Conservation (phyloP, 1,140 invertebrate species). For the Contarinia nasturtii region DNA sequence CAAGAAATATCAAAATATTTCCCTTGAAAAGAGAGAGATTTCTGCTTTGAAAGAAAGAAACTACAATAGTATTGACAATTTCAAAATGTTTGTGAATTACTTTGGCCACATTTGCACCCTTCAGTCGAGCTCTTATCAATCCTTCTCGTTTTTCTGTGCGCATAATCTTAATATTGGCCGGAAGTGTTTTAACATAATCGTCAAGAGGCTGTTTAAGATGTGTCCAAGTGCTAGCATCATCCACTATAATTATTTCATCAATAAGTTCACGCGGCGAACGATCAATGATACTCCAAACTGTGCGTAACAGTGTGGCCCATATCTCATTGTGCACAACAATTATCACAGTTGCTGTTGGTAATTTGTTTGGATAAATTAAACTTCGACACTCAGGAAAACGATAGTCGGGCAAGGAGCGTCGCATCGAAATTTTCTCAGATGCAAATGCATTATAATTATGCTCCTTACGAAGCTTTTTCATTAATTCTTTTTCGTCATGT, state of each 20-base stretch:
- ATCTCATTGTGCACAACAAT: slow-evolving; percentile 82
- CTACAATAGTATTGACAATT: not conserved
- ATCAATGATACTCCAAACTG: slow-evolving; percentile 60
- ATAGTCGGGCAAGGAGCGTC: slow-evolving; percentile 87
- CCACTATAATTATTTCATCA: slow-evolving; percentile 62
- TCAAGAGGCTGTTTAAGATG: slow-evolving; percentile 53
- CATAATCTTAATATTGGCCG: slow-evolving; percentile 36
- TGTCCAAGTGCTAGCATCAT: slow-evolving; percentile 39
- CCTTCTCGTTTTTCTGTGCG: slow-evolving; percentile 42
- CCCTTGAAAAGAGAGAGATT: not conserved
- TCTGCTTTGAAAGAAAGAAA: too few species aligned
- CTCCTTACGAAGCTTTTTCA: slow-evolving; percentile 89
- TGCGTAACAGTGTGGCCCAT: slow-evolving; percentile 64
- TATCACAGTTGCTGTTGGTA: slow-evolving; percentile 50
- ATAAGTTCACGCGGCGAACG: slow-evolving; percentile 45
- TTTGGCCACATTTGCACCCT: slow-evolving; percentile 43
- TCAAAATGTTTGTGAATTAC: slow-evolving; percentile 20
- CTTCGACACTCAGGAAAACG: slow-evolving; percentile 55
- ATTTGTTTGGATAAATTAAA: not conserved
- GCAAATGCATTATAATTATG: slow-evolving; percentile 98
- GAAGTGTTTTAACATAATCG: slow-evolving; percentile 51
- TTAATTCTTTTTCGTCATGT: slow-evolving; percentile 25
- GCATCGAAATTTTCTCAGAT: slow-evolving; percentile 93
- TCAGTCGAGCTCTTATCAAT: slow-evolving; percentile 49
- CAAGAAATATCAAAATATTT: slow-evolving; percentile 56